phyloP scores from a whole-genome alignment of 1,140 invertebrate genomes.

The Drosophila trapezifrons region DNA sequence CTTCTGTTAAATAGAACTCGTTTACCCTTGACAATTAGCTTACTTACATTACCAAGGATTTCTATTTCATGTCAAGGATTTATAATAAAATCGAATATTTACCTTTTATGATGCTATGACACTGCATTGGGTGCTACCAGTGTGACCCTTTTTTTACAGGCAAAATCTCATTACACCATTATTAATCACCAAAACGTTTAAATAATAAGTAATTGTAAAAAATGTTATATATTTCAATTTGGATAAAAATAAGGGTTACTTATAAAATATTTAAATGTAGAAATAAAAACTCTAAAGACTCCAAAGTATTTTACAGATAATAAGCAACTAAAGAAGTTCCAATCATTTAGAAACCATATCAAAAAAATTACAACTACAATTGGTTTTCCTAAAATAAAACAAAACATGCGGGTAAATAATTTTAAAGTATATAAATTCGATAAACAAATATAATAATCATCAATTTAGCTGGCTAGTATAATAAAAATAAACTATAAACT shows the following conservation, averaged over 20 bases:
- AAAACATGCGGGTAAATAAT: constrained; percentile 7
- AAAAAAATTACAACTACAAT: background rate
- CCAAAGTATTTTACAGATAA: constrained; percentile 4
- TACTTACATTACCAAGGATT: background rate
- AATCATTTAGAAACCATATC: background rate
- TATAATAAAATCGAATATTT: no score
- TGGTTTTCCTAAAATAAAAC: background rate
- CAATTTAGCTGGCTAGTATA: background rate
- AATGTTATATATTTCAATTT: constrained; percentile 2
- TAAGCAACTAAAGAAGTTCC: background rate
- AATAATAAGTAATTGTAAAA: no score
- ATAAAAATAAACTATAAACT: constrained; percentile 1
- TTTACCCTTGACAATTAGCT: background rate
- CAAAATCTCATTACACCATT: no score
- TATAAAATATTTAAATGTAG: background rate
- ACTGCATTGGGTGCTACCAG: background rate
- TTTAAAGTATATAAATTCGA: constrained; percentile 10
- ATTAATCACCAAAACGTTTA: no score
- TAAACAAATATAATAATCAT: background rate
- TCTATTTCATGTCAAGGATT: background rate
- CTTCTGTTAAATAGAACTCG: background rate
- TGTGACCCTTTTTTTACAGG: no score
- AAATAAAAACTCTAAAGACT: background rate
- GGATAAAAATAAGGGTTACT: background rate
- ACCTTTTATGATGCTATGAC: background rate